Conservation (phyloP, 1,140 invertebrate genomes). For the Myzus persicae region DNA sequence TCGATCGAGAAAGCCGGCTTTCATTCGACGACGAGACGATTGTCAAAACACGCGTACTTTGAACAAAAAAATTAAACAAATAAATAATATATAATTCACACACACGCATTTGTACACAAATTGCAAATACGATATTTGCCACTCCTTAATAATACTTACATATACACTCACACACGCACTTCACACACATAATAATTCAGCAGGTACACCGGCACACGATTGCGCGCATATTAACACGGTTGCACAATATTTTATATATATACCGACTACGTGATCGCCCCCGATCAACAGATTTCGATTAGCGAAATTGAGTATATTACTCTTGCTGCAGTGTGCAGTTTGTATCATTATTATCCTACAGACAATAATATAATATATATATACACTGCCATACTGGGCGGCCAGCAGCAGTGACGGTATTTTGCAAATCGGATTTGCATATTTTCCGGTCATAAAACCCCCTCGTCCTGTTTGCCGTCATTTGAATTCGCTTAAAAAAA, state of each 20-base stretch:
- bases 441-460: constrained; percentile 3
- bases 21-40: neutral
- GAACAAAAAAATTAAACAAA: neutral
- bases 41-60: neutral
- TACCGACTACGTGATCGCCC: neutral
- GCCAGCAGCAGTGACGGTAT: neutral
- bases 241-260: neutral
- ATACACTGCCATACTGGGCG: neutral
- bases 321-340: neutral
- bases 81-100: neutral
- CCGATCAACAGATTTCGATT: constrained; percentile 14
- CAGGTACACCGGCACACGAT: neutral
- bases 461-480: neutral
- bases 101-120: neutral
- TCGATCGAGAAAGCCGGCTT: neutral
- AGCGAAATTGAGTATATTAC: neutral
- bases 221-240: neutral
- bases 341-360: neutral
- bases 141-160: neutral
- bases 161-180: neutral
- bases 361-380: neutral
- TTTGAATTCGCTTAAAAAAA: constrained; percentile 17
- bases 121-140: neutral
- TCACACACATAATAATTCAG: neutral
- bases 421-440: neutral